Evolutionary conservation across 2,113 vertebrate genomes (phyloP).

Genomic region (Carlito syrichta): DNA sequence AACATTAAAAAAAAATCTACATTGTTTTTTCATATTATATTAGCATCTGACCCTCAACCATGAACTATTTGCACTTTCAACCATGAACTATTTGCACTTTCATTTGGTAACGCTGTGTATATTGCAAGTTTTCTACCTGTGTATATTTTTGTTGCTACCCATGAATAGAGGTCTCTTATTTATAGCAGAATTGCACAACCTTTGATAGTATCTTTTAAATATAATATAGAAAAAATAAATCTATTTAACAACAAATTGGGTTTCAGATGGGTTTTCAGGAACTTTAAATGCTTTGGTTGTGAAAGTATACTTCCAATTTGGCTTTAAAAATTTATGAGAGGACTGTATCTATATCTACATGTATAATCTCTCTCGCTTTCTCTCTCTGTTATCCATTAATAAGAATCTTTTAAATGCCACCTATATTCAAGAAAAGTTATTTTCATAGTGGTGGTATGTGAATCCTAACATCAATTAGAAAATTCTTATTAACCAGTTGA

Average conservation of each 20-base stretch:
- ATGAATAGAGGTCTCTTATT: not conserved
- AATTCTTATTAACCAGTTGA: not conserved
- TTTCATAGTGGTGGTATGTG: not conserved
- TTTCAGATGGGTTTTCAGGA: not conserved
- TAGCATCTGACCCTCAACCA: not conserved
- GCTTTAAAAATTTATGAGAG: not conserved
- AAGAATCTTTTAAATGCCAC: not conserved
- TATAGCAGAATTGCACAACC: not conserved
- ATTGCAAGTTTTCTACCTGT: not conserved
- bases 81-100: not conserved
- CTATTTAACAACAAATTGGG: not conserved
- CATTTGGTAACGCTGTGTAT: not conserved
- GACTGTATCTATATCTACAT: not conserved
- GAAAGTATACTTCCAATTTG: not conserved
- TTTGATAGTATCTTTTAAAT: not conserved
- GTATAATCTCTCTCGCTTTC: not conserved
- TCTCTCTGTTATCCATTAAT: not conserved
- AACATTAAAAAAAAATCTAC: not conserved
- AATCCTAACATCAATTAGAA: not conserved
- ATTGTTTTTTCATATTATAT: not conserved
- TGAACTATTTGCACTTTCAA: not conserved
- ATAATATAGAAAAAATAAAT: not conserved
- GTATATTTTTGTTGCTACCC: not conserved
- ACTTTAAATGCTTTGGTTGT: not conserved
- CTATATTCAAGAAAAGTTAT: not conserved